Conservation (phyloP, 2,113 vertebrate species). For the Formicarius rufipectus region DNA sequence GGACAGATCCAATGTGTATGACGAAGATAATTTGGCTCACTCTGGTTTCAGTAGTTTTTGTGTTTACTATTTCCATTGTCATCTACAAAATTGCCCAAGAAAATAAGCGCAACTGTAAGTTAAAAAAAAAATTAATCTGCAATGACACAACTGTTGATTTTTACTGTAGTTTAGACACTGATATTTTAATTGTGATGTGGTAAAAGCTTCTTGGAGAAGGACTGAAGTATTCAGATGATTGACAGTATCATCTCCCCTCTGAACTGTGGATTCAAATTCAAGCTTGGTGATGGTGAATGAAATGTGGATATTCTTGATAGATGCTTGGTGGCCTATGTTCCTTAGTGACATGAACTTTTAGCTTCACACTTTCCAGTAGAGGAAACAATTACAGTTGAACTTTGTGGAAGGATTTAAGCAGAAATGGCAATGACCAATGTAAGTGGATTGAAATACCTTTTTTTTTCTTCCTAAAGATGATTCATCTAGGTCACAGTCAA, state of each 20-base stretch:
- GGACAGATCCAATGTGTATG: constrained; percentile 63
- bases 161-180: neutral
- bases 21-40: constrained; percentile 69
- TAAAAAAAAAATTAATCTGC: neutral
- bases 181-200: neutral
- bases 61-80: constrained; percentile 37
- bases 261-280: neutral
- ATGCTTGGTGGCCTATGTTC: neutral
- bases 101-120: constrained; percentile 66
- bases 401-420: neutral
- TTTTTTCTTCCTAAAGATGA: neutral
- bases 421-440: neutral
- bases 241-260: neutral
- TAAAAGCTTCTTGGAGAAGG: neutral
- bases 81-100: constrained; percentile 68
- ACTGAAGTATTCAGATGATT: neutral
- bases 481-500: neutral
- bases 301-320: neutral
- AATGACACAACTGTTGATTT: neutral
- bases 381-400: neutral
- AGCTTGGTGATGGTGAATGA: neutral
- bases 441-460: neutral
- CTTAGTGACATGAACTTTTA: neutral
- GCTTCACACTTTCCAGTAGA: neutral
- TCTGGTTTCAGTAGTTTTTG: constrained; percentile 66